Evolutionary conservation across 1,140 invertebrate species (phyloP).

Genomic region (Apis florea): DNA sequence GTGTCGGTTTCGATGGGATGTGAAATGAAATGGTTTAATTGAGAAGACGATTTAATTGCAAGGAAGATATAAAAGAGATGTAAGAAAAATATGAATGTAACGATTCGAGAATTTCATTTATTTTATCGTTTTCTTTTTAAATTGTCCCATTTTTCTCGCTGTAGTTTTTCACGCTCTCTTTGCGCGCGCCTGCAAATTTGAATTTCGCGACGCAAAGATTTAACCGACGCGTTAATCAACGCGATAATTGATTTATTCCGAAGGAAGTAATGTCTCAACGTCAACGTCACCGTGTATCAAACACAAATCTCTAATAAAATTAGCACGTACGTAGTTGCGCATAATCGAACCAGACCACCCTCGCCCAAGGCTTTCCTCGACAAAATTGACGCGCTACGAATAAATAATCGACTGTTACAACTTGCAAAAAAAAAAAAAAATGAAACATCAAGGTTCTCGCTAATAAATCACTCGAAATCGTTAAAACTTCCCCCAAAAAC

Average conservation of each 20-base stretch:
- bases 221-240: neutral
- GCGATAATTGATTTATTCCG: constrained; percentile 23
- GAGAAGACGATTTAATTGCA: too few species aligned
- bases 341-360: neutral
- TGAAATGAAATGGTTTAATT: too few species aligned
- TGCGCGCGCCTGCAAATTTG: too few species aligned
- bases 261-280: neutral
- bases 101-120: too few species aligned
- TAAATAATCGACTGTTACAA: neutral
- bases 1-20: too few species aligned
- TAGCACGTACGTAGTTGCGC: neutral
- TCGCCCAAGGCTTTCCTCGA: neutral
- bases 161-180: too few species aligned
- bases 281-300: neutral
- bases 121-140: too few species aligned
- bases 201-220: neutral
- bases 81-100: too few species aligned
- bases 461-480: constrained; percentile 22
- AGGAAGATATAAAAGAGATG: too few species aligned
- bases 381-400: neutral
- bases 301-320: neutral
- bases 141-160: too few species aligned
- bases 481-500: neutral
- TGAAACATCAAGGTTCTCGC: neutral
- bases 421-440: neutral